phyloP scores from a whole-genome alignment of 2,797 vertebrate species.

The Anguilla obscura region DNA sequence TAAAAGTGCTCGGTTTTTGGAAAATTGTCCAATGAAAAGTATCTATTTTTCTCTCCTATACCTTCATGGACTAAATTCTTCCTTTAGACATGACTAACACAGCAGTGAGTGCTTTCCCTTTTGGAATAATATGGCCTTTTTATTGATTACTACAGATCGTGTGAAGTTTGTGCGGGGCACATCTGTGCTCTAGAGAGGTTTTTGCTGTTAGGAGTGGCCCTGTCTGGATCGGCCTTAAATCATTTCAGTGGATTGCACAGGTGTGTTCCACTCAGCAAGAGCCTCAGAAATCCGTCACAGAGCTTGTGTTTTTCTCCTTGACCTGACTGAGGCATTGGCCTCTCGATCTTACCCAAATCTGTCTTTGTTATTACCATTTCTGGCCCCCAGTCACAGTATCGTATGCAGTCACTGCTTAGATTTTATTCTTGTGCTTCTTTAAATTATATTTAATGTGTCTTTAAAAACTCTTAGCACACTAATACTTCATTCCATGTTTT shows the following conservation, averaged over 20 bases:
- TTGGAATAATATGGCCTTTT: conserved; percentile 45
- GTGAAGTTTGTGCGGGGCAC: conserved; percentile 37
- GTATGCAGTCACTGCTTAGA: conserved; percentile 54
- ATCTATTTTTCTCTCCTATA: not conserved
- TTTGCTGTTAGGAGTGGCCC: conserved; percentile 47
- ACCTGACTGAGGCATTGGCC: conserved; percentile 49
- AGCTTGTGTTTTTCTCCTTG: too few species aligned
- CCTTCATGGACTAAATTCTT: not conserved
- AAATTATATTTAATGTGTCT: too few species aligned
- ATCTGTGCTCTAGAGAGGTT: conserved; percentile 39
- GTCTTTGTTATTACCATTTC: conserved; percentile 27
- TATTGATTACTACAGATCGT: conserved; percentile 42
- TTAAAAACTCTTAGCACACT: too few species aligned
- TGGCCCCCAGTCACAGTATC: conserved; percentile 51
- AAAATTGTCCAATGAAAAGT: too few species aligned
- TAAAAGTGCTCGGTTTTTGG: not conserved
- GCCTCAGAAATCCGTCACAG: too few species aligned
- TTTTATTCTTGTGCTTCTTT: conserved; percentile 50
- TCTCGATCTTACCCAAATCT: conserved; percentile 23
- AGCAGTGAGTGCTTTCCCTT: conserved; percentile 57
- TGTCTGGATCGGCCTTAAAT: conserved; percentile 37
- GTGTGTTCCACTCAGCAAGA: conserved; percentile 23
- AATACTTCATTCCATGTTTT: too few species aligned
- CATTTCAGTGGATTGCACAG: conserved; percentile 19
- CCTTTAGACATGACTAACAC: conserved; percentile 53